Conservation (phyloP, 2,113 vertebrate genomes). For the Channa maculata region DNA sequence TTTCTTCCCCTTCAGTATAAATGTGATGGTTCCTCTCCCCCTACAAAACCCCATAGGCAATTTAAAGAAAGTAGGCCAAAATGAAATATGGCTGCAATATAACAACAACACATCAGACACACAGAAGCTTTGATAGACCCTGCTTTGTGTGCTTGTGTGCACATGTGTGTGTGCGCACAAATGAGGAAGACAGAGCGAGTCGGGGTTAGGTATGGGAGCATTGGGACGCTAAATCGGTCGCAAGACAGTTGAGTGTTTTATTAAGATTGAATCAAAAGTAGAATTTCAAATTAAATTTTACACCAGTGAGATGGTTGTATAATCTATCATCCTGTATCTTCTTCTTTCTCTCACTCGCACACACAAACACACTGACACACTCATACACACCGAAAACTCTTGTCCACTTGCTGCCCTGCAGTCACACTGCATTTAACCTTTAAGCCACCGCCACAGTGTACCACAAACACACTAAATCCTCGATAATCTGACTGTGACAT, state of each 20-base stretch:
- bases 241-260: conserved; percentile 70
- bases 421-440: conserved; percentile 61
- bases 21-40: conserved; percentile 79
- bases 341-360: not conserved
- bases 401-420: conserved; percentile 24
- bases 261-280: conserved; percentile 73
- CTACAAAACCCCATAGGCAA: conserved; percentile 84
- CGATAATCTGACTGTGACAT: conserved; percentile 72
- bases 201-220: conserved; percentile 49
- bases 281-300: conserved; percentile 71
- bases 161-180: conserved; percentile 24
- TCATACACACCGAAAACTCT: conserved; percentile 1
- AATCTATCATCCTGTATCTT: conserved; percentile 60
- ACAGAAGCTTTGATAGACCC: conserved; percentile 74
- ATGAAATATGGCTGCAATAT: conserved; percentile 87
- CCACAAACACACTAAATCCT: conserved; percentile 70
- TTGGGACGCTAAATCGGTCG: conserved; percentile 70
- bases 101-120: conserved; percentile 84
- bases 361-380: not conserved
- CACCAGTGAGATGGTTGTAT: conserved; percentile 47
- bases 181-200: conserved; percentile 56
- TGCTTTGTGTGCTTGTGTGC: conserved; percentile 52
- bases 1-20: conserved; percentile 78
- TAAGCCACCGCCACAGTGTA: conserved; percentile 56
- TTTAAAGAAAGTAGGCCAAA: conserved; percentile 85